phyloP scores from a whole-genome alignment of 2,113 vertebrate genomes.

The Neolamprologus variostigma region DNA sequence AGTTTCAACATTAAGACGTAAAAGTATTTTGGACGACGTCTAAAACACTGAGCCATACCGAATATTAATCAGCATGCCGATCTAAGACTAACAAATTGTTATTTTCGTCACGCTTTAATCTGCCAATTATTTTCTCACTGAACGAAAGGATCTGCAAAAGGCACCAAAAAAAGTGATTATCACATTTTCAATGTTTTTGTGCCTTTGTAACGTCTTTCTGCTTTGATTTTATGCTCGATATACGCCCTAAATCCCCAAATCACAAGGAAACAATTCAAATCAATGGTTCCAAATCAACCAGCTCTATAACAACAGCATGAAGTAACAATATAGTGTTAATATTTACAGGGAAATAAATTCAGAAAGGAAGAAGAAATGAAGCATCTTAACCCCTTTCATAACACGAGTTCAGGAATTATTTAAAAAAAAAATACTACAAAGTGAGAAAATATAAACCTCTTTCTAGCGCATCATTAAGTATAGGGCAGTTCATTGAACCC shows the following conservation, averaged over 20 bases:
- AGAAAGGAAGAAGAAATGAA: background rate
- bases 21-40: background rate
- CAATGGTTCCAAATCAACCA: background rate
- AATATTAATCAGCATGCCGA: background rate
- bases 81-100: background rate
- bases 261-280: background rate
- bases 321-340: background rate
- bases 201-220: background rate
- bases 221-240: background rate
- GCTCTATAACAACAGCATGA: background rate
- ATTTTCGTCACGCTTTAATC: background rate
- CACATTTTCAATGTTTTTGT: background rate
- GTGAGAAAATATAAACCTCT: background rate
- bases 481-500: background rate
- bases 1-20: background rate
- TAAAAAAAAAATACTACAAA: accelerated
- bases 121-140: background rate
- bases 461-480: background rate
- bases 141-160: background rate
- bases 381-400: background rate
- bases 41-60: background rate
- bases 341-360: background rate
- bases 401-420: background rate
- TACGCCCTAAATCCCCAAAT: background rate
- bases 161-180: background rate